Evolutionary conservation across 2,113 vertebrate genomes (phyloP).

Genomic region (Clarias magur): DNA sequence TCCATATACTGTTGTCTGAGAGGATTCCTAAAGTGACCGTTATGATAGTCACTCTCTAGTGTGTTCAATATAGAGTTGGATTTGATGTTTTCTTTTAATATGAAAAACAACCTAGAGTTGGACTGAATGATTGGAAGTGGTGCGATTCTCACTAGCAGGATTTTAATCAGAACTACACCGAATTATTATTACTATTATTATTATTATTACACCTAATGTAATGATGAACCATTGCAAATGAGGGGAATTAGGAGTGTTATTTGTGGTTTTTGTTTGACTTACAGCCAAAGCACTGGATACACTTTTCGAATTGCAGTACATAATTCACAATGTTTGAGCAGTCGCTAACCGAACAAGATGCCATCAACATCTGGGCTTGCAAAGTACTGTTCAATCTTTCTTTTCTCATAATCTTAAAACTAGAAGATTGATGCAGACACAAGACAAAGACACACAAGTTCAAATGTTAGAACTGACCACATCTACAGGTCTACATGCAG

Average conservation of each 20-base stretch:
- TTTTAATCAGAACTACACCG: not conserved
- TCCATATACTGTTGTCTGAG: not conserved
- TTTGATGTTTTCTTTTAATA: not conserved
- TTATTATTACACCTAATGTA: not conserved
- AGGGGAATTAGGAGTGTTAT: conserved; percentile 47
- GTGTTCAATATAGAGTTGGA: not conserved
- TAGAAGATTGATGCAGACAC: not conserved
- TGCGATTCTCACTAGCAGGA: not conserved
- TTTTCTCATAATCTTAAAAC: not conserved
- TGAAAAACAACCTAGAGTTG: not conserved
- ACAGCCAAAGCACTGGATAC: not conserved
- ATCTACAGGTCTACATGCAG: not conserved
- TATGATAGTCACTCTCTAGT: not conserved
- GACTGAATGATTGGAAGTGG: not conserved
- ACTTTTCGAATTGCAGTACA: not conserved
- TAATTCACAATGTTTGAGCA: not conserved
- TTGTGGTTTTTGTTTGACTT: conserved; percentile 10
- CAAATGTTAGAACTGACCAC: not conserved
- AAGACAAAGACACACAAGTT: not conserved
- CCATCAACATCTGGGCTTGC: not conserved
- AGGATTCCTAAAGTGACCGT: conserved; percentile 57
- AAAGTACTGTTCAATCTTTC: not conserved
- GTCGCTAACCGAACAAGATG: not conserved
- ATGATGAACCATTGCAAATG: conserved; percentile 59
- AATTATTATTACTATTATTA: conserved; percentile 41